Base-by-base conservation (phyloP, 2,888 invertebrate genomes). In the Agriopis leucophaearia region DNA sequence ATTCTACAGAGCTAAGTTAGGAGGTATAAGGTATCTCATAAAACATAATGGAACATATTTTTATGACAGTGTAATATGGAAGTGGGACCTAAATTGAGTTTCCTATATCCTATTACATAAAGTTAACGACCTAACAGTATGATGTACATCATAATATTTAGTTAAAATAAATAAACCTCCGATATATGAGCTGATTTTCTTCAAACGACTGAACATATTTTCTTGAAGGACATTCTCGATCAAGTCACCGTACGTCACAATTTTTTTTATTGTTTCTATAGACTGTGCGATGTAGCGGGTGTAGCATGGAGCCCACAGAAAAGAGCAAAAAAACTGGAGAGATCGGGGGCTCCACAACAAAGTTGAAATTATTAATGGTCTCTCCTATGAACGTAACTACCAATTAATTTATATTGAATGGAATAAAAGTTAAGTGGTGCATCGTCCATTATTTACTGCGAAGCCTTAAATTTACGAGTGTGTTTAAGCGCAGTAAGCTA, bases 401-500 rank as follows among this genome's bases (percentile, higher is more conserved):
- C 1, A 27, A 27, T 27, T 27, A 62, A 47, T 38, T 13, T 47
- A 47, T 40, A 57, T 47, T 52, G 27, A 13, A 45, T 10, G 16
- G 36, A 44, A 64, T 59, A 50, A 55, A 64, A 64, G 45, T 64
- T 68, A 44, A 59, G 38, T 63, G 55, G 48, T 45, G 42, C 9
- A 36, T 59, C 50, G 15, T 45, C 59, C 55, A 15, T n/a, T 50
- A 64, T 68, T 64, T 65, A 61, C 54, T 64, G 57, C 51, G 56
- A 50, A 40, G 52, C 42, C 44, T 10, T 45, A 64, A 69, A 64
- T 69, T 69, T 69, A 69, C 65, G 69, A 66, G 61, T 62, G 59
- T 65, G 62, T 65, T 61, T 64, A 64, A 69, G 40, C 63, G 44
- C 52, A 63, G 65, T 66, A 69, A 69, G 55, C 69, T 69, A 69